Base-by-base conservation (phyloP, 2,888 invertebrate species). In the Cryptocheilus praepositus region DNA sequence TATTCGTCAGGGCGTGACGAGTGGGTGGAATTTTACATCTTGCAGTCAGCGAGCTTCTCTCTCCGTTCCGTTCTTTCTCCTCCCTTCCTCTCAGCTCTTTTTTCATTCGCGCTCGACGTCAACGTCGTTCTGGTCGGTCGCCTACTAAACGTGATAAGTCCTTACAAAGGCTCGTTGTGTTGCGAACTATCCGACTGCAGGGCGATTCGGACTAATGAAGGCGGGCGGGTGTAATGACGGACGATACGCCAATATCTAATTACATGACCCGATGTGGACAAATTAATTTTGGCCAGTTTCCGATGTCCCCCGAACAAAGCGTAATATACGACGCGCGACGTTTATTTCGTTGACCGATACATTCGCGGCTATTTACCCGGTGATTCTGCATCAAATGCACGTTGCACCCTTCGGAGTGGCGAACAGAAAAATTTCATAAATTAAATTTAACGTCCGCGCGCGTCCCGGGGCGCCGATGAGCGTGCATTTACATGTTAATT, bases 1-100 rank as follows among this genome's bases (percentile, higher is more conserved):
- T 77, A 75, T 81, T 81, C 80, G 69, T 81, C 81, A 77, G 77
- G 61, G 72, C 75, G 79, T 81, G 79, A 81, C 81, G 81, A 80
- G 80, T 81, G 77, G 77, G 80, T 81, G 80, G 75, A 79, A 77
- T 73, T 76, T 77, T 71, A 77, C 65, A 60, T 66, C 71, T 57
- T 61, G 53, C 45, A 43, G n/a, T 36, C 36, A 1, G 36, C 36
- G 36, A 36, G 36, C 25, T 25, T 25, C 25, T 25, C 25, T 36
- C 36, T 36, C 36, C 1, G 7, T 11, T 1, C 11, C 36, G 7
- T 2, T 36, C 8, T 36, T 11, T 36, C 36, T 7, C 7, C 4
- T 36, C 8, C 11, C 8, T 36, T 36, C 36, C 11, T 36, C 13
- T 36, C 36, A 11, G 4, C 36, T 36, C 36, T 11, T 36, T 36